Evolutionary conservation across 2,888 invertebrate species (phyloP).

Genomic region (Pelosia muscerda): DNA sequence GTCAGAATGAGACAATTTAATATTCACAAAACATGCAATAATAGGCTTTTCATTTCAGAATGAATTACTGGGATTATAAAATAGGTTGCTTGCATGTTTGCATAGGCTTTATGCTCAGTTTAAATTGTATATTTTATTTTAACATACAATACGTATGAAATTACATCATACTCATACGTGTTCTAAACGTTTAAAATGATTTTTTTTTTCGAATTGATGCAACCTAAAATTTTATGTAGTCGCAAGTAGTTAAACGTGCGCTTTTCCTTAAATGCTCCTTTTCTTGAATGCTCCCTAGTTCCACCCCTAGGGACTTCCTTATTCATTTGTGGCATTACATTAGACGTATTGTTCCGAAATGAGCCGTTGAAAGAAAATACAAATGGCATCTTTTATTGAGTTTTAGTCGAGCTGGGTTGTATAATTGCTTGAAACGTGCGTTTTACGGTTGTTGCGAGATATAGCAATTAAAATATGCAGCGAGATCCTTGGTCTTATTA

Average conservation of each 20-base stretch:
- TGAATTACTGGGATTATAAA: neutral
- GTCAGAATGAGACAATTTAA: too few relatives aligned
- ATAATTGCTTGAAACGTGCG: slow-evolving; percentile 54
- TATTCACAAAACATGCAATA: too few relatives aligned
- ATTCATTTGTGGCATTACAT: slow-evolving; percentile 83
- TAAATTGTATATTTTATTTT: neutral
- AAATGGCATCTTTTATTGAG: slow-evolving; percentile 71
- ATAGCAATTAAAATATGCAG: slow-evolving; percentile 39
- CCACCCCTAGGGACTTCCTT: slow-evolving; percentile 75
- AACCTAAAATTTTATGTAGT: slow-evolving; percentile 51
- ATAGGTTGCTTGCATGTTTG: too few relatives aligned
- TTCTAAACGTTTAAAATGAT: slow-evolving; percentile 28
- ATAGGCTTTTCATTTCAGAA: too few relatives aligned
- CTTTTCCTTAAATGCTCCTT: slow-evolving; percentile 48
- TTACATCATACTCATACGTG: neutral
- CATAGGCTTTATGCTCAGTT: too few relatives aligned
- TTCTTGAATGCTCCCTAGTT: too few relatives aligned
- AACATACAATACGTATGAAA: neutral
- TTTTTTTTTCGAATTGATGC: slow-evolving; percentile 49
- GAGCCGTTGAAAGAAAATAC: slow-evolving; percentile 75
- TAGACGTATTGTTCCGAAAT: slow-evolving; percentile 79
- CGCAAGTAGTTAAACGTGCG: slow-evolving; percentile 51
- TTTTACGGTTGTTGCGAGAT: slow-evolving; percentile 43
- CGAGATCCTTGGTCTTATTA: slow-evolving; percentile 18
- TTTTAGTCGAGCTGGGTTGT: slow-evolving; percentile 61